Base-by-base conservation (phyloP, 1,140 invertebrate species). In the Drosophila nikananu region DNA sequence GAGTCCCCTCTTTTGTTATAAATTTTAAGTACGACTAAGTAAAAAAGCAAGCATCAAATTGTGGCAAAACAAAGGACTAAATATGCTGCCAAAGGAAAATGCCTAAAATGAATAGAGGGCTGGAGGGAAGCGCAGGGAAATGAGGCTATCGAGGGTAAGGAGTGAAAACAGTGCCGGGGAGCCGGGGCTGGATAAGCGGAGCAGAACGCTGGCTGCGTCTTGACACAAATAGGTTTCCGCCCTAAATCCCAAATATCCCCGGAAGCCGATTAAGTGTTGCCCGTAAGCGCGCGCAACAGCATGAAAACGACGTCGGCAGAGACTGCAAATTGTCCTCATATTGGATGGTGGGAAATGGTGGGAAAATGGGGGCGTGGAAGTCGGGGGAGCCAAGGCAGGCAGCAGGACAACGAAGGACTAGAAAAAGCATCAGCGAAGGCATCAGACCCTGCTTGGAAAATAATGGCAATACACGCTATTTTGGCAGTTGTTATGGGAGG, bases 171-270 rank as follows among this genome's bases (percentile, higher is more conserved):
- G 44, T 58, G 42, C 30, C 44, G 54, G 41, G 49, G 63, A 61
- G 70, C 32, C 35, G 55, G 21, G 10, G 46, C 39, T 51, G 58
- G 51, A 55, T 41, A 51, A 66, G 68, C 48, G 46, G 77, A 77
- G 65, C 61, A 60, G 62, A 74, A 68, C 68, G 21, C 73, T 87
- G 51, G 70, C 78, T 81, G 78, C 81, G 86, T 90, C 86, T 90
- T 90, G 81, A 86, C 86, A 86, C 86, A 90, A 90, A 90, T 90
- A 90, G 86, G 86, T 90, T 90, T 90, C 86, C 86, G 86, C 86
- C 86, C 86, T 67, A 90, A 90, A 90, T 90, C 86, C 86, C 81
- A 82, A 90, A 90, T 90, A 90, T 90, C 82, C 86, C 86, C 86
- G 86, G 82, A 90, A 90, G 86, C 86, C 86, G 86, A 90, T 91